A percentile compares a stretch with the other conserved stretches of the same genome.
Conservation (phyloP, 1,140 invertebrate species). For the Aphelenchoides avenae region DNA sequence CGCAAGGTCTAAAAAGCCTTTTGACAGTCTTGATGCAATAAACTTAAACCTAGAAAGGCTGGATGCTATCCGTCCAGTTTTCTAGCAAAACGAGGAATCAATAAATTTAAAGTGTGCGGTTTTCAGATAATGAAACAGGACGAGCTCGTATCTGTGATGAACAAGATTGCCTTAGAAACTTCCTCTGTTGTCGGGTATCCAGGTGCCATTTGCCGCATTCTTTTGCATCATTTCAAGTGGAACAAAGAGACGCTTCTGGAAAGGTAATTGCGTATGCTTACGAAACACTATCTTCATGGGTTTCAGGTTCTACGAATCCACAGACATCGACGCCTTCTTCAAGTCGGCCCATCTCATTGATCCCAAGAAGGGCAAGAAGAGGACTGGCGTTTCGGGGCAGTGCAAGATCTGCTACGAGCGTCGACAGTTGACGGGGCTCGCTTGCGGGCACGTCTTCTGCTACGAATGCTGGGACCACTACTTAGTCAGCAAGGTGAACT, state of each 20-base stretch:
- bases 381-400: conserved; percentile 2
- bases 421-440: conserved; percentile 15
- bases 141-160: conserved; percentile 28
- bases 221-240: conserved; percentile 41
- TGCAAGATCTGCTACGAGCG: conserved; percentile 40
- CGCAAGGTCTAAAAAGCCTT: too few species aligned
- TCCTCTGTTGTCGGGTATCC: conserved; percentile 33
- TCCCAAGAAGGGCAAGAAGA: conserved; percentile 5
- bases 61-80: too few species aligned
- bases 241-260: conserved; percentile 40
- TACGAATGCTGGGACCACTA: conserved; percentile 33
- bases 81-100: too few species aligned
- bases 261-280: too few species aligned
- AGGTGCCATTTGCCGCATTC: conserved; percentile 26
- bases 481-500: conserved; percentile 28
- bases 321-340: conserved; percentile 36
- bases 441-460: conserved; percentile 34
- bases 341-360: conserved; percentile 18
- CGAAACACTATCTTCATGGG: too few species aligned
- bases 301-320: conserved; percentile 33
- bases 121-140: conserved; percentile 31
- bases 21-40: too few species aligned
- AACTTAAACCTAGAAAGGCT: too few species aligned
- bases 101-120: too few species aligned
- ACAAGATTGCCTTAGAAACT: conserved; percentile 30